These are phyloP conservation scores for Aurelia sp. DNA, from an alignment of 30 jellyfish, hydroid and myxozoan genomes.

Conservation along the genomic window DNA sequence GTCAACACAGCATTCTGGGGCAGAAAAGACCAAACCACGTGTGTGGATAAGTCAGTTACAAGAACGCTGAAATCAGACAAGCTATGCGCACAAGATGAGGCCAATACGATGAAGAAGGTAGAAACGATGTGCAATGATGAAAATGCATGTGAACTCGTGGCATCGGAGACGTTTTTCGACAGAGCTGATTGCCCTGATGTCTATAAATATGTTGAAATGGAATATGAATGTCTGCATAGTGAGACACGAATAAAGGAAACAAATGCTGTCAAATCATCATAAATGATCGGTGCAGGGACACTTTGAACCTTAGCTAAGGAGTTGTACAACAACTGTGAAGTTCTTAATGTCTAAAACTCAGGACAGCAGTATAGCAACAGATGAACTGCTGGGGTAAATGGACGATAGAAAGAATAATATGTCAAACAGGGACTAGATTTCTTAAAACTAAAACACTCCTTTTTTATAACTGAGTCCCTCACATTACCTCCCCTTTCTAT, in stretches of 20 bases:
- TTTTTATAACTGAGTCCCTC: too few species aligned
- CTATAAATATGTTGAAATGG: conserved; percentile 88
- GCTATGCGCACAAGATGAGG: conserved; percentile 93
- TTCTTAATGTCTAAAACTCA: too few species aligned
- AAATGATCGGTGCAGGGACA: background rate
- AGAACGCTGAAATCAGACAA: conserved; percentile 88
- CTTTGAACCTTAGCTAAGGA: too few species aligned
- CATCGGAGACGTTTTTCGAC: conserved; percentile 97
- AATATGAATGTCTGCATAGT: conserved; percentile 95
- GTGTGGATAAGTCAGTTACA: conserved; percentile 81
- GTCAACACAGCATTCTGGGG: conserved; percentile 98
- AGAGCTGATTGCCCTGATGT: conserved; percentile 96
- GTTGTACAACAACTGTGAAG: too few species aligned
- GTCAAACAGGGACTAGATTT: too few species aligned
- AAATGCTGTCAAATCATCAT: conserved; percentile 3
- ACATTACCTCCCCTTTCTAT: too few species aligned
- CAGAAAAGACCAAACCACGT: conserved; percentile 75
- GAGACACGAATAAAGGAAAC: conserved; percentile 94
- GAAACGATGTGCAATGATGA: conserved; percentile 96
- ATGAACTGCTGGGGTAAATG: too few species aligned
- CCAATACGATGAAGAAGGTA: conserved; percentile 95
- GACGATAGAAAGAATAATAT: too few species aligned
- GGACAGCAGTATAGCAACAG: too few species aligned
- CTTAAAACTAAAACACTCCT: too few species aligned
- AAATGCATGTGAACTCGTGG: conserved; percentile 98